These are phyloP conservation scores for Galeruca laticollis DNA, from an alignment of 2,888 invertebrate species.

Conservation along the genomic window DNA sequence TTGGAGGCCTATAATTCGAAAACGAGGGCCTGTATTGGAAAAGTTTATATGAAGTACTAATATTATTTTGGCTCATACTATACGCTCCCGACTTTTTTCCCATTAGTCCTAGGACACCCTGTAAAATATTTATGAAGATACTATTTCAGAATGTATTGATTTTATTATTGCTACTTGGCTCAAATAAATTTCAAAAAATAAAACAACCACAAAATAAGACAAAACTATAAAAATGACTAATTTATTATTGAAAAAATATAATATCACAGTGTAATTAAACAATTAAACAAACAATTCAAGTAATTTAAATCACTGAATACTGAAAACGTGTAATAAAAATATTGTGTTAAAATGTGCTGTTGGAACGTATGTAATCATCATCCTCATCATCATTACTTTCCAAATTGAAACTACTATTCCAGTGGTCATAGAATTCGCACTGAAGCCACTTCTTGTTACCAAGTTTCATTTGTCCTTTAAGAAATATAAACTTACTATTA, in stretches of 20 bases:
- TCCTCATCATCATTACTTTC: slow-evolving; percentile 74
- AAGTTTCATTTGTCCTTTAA: slow-evolving; percentile 83
- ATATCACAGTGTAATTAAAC: slow-evolving; percentile 59
- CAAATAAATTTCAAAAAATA: slow-evolving; percentile 27
- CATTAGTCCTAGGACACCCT: too few species aligned
- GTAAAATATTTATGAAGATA: too few species aligned
- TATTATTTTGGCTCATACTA: too few species aligned
- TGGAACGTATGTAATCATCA: slow-evolving; percentile 55
- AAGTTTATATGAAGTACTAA: too few species aligned
- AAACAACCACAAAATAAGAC: slow-evolving; percentile 57
- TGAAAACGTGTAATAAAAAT: slow-evolving; percentile 42
- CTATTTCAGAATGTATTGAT: too few species aligned
- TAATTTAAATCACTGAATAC: slow-evolving; percentile 43
- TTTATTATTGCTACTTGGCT: too few species aligned
- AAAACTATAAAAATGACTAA: slow-evolving; percentile 53
- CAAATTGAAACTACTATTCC: slow-evolving; percentile 85
- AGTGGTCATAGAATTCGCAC: slow-evolving; percentile 85
- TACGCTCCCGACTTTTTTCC: too few species aligned
- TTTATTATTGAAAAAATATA: slow-evolving; percentile 55
- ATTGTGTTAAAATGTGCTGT: slow-evolving; percentile 55
- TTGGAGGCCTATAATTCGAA: too few species aligned
- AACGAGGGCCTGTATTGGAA: too few species aligned
- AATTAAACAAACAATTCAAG: slow-evolving; percentile 36
- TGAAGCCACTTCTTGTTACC: slow-evolving; percentile 92
- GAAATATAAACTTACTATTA: slow-evolving; percentile 42